Conservation (phyloP, 2,888 invertebrate species). For the Isoperla grammatica region DNA sequence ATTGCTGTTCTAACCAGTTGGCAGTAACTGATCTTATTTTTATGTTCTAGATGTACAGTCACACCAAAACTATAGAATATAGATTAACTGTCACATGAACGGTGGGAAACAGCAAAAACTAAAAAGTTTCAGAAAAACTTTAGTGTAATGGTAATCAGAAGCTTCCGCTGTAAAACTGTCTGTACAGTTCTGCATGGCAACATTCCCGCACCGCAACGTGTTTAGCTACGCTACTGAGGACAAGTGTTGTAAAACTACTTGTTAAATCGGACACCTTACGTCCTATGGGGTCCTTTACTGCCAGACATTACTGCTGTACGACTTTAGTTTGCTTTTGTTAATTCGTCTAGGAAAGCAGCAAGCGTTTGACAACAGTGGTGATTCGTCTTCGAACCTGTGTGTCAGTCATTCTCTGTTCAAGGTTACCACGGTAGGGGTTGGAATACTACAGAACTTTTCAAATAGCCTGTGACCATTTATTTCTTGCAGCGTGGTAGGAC, state of each 20-base stretch:
- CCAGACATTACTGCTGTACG: neutral
- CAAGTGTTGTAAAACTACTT: constrained; percentile 7
- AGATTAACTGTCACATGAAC: too few species aligned
- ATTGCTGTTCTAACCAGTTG: too few species aligned
- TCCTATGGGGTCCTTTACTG: constrained; percentile 8
- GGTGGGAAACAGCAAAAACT: too few species aligned
- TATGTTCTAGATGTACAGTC: too few species aligned
- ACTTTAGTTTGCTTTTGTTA: neutral
- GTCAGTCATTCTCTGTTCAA: constrained; percentile 5
- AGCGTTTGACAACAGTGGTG: neutral
- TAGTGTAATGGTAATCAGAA: constrained; percentile 5
- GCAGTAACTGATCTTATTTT: too few species aligned
- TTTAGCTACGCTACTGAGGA: constrained; percentile 15
- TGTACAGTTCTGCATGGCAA: neutral
- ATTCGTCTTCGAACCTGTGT: too few species aligned
- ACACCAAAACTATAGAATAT: too few species aligned
- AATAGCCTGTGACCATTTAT: too few species aligned
- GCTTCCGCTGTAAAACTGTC: constrained; percentile 4
- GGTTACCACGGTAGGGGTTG: constrained; percentile 6
- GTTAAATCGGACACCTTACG: neutral
- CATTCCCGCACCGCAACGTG: neutral
- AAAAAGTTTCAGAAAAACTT: too few species aligned
- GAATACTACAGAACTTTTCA: neutral
- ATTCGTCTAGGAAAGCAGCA: neutral
- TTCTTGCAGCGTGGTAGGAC: too few species aligned